Conservation (phyloP, 2,888 invertebrate species). For the Caradrina kadenii region DNA sequence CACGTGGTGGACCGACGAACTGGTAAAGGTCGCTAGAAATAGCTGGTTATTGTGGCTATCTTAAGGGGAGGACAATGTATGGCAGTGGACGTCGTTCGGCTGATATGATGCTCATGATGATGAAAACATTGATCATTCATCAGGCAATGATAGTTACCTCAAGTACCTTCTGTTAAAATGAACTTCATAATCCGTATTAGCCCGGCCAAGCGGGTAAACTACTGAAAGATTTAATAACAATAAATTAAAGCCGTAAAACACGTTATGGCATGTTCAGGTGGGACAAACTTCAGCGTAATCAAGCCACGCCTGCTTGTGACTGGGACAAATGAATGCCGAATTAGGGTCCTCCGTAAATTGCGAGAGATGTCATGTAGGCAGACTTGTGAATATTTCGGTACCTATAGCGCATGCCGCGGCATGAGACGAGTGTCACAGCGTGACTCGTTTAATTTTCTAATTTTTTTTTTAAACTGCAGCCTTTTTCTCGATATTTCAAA, state of each 20-base stretch:
- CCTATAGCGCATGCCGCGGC: neutral
- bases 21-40: no score
- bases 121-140: neutral
- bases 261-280: conserved; percentile 59
- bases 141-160: no score
- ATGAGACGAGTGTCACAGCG: neutral
- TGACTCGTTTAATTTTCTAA: no score
- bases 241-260: conserved; percentile 58
- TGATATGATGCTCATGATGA: no score
- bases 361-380: conserved; percentile 42
- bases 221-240: conserved; percentile 57
- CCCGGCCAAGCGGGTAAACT: conserved; percentile 29
- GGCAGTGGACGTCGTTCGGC: no score
- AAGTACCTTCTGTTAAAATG: conserved; percentile 20
- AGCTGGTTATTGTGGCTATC: no score
- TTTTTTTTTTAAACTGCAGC: no score
- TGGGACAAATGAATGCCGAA: conserved; percentile 52
- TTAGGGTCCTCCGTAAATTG: conserved; percentile 55
- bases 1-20: no score
- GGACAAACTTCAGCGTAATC: conserved; percentile 50
- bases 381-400: conserved; percentile 12
- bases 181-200: conserved; percentile 26
- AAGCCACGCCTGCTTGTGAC: conserved; percentile 57
- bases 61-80: no score
- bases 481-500: neutral